A percentile compares a stretch with the other conserved stretches of the same genome.
Conservation (phyloP, 2,888 invertebrate genomes). For the Drosophila ezoana region DNA sequence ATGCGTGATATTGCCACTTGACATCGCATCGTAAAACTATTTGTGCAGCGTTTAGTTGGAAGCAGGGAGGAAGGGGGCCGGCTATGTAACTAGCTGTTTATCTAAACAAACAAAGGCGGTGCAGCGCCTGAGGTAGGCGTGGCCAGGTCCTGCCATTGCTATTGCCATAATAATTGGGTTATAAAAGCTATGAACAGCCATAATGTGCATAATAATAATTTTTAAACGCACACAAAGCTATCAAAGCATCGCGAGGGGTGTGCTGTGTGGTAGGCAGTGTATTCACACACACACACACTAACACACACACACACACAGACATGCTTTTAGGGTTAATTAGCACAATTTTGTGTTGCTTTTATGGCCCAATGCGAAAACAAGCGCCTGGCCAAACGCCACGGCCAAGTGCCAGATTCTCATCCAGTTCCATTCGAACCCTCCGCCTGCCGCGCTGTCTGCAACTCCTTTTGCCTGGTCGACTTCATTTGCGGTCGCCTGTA, state of each 20-base stretch:
- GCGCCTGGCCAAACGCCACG: slow-evolving; percentile 71
- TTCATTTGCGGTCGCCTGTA: slow-evolving; percentile 74
- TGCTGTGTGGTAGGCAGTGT: not conserved
- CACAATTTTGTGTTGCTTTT: slow-evolving; percentile 79
- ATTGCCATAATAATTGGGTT: slow-evolving; percentile 68
- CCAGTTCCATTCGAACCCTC: slow-evolving; percentile 21
- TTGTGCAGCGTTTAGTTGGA: slow-evolving; percentile 27
- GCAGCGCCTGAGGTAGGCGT: slow-evolving; percentile 1
- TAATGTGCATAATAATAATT: slow-evolving; percentile 79
- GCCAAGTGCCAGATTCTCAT: slow-evolving; percentile 68
- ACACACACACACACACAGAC: slow-evolving; percentile 36
- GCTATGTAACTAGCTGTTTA: not conserved
- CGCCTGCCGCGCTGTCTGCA: not conserved
- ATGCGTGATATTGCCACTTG: slow-evolving; percentile 71
- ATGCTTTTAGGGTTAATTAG: slow-evolving; percentile 79
- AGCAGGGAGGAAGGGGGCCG: not conserved
- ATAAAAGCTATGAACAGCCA: slow-evolving; percentile 73
- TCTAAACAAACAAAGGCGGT: slow-evolving; percentile 18
- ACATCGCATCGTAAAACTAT: slow-evolving; percentile 48
- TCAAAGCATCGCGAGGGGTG: not conserved
- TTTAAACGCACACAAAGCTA: slow-evolving; percentile 54
- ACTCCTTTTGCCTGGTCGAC: slow-evolving; percentile 32
- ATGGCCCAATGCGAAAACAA: slow-evolving; percentile 71
- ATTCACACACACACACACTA: slow-evolving; percentile 42
- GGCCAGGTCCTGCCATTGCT: not conserved